Base-by-base conservation (phyloP, 2,113 vertebrate species). In the Choloepus hoffmanni region DNA sequence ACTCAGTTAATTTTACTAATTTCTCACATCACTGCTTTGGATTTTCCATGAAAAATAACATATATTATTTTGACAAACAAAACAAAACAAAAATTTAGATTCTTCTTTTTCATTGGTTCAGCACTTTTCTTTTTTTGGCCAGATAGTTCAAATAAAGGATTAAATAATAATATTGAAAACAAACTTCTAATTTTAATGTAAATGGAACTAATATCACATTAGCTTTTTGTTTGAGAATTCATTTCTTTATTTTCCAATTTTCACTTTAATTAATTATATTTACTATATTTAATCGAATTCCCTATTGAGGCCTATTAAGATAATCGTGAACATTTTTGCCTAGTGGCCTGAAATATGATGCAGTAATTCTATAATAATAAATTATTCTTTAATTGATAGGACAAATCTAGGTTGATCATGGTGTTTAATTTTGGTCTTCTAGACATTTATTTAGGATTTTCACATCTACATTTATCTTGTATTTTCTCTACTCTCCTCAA, bases 331-430 rank as follows among this genome's bases (percentile, higher is more conserved):
- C 7, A 33, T 62, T 48, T 60, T 67, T 40, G 55, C 33, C 30
- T 65, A 43, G 33, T 13, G 2, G 45, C 5, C 55, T 79, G 28
- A 12, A 9, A 72, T 50, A 14, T 78, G 7, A 68, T 68, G 1
- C 50, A 65, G 36, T 36, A 36, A 36, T 36, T 36, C 36, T 76
- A 40, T 65, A 85, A 67, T 30, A 24, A n/a, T 86, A 95, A 85
- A 68, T 60, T 77, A 89, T 48, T 90, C 53, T 90, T 79, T 96
- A 89, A 78, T 86, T 89, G 8, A 73, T 77, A 23, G n/a, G 4
- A 16, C 78, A 94, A 60, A 50, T 96, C 36, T 48, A 36, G 40
- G 21, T 84, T 70, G 18, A 65, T 50, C 7, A 30, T 60, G 11
- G 40, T 62, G 15, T 55, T 93, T 72, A 16, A 58, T 60, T 96